Evolutionary conservation across 2,113 vertebrate genomes (phyloP).

Genomic region (Misgurnus anguillicaudatus): DNA sequence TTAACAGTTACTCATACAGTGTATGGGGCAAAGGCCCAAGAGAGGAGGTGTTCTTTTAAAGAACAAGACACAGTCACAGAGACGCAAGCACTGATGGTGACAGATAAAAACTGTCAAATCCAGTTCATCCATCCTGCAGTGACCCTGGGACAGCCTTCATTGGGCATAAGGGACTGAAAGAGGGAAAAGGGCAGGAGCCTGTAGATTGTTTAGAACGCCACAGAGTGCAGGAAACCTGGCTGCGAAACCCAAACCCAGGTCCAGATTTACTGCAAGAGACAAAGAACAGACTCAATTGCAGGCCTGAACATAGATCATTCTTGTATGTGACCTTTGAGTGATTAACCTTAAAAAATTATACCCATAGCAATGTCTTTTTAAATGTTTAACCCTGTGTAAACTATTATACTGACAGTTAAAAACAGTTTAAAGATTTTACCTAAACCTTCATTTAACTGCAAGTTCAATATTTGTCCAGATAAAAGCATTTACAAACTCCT

Average conservation of each 20-base stretch:
- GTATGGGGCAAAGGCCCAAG: constrained; percentile 63
- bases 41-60: constrained; percentile 70
- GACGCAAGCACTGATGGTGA: constrained; percentile 61
- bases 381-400: too few species aligned
- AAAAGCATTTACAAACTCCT: background rate
- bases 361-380: too few species aligned
- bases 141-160: constrained; percentile 61
- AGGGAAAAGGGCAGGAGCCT: constrained; percentile 54
- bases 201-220: constrained; percentile 12
- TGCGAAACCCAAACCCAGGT: constrained; percentile 33
- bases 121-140: constrained; percentile 77
- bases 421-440: background rate
- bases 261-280: constrained; percentile 46
- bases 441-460: too few species aligned
- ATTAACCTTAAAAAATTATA: background rate
- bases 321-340: background rate
- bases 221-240: constrained; percentile 22
- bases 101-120: constrained; percentile 65
- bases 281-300: constrained; percentile 35
- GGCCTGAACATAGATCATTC: background rate
- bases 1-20: constrained; percentile 63
- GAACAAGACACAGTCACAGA: constrained; percentile 61
- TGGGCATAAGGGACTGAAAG: constrained; percentile 59
- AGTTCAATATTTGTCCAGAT: too few species aligned
- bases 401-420: background rate